Evolutionary conservation across 2,888 invertebrate genomes (phyloP).

Genomic region (Beris morrisii): DNA sequence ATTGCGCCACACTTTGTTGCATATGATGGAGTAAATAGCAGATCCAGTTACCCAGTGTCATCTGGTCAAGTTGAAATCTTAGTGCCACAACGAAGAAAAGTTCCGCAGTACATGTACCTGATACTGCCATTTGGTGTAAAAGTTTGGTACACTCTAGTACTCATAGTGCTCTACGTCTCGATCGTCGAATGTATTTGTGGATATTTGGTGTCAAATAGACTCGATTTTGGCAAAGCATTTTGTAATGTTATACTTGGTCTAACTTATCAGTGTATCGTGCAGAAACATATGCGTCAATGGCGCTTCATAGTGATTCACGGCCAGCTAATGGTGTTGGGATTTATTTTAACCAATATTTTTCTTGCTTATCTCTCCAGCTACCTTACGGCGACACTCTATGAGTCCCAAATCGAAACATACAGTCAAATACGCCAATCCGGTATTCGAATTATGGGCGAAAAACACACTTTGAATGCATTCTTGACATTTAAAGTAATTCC

Average conservation of each 20-base stretch:
- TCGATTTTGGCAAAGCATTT: slow-evolving; percentile 7
- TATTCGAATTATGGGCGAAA: slow-evolving; percentile 8
- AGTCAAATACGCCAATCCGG: slow-evolving; percentile 15
- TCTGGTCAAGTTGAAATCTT: background rate
- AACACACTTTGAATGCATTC: background rate
- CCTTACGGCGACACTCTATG: slow-evolving; percentile 11
- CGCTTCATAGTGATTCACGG: slow-evolving; percentile 10
- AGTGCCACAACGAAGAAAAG: slow-evolving; percentile 1
- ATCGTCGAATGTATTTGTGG: background rate
- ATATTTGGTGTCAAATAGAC: background rate
- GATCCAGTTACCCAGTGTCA: background rate
- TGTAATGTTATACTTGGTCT: slow-evolving; percentile 12
- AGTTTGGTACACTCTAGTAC: slow-evolving; percentile 8
- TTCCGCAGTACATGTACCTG: slow-evolving; percentile 14
- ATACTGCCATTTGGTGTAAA: background rate
- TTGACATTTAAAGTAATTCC: background rate
- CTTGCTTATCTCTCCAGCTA: slow-evolving; percentile 16
- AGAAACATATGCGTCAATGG: background rate
- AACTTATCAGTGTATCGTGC: slow-evolving; percentile 4
- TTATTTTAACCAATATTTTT: slow-evolving; percentile 18
- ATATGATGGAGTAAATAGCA: background rate
- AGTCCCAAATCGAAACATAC: slow-evolving; percentile 13
- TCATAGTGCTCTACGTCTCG: background rate
- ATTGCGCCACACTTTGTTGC: slow-evolving; percentile 6
- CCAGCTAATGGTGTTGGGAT: slow-evolving; percentile 14